A percentile compares a stretch with the other conserved stretches of the same genome.
phyloP scores from a whole-genome alignment of 2,888 invertebrate species.

The Lymantria monacha region DNA sequence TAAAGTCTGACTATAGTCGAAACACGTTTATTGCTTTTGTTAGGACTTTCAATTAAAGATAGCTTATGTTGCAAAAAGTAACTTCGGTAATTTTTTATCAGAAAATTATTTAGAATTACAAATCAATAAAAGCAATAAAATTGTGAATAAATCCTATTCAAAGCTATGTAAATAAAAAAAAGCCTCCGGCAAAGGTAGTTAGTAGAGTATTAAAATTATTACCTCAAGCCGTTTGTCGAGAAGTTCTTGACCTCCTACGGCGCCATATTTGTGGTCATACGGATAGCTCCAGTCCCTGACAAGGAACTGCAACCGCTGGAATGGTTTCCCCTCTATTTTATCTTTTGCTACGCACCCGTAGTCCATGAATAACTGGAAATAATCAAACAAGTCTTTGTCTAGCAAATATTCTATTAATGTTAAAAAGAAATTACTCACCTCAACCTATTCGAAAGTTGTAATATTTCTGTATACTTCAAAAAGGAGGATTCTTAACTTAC shows the following conservation, averaged over 20 bases:
- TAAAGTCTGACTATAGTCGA: too few relatives aligned
- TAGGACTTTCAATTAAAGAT: too few relatives aligned
- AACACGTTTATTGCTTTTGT: too few relatives aligned
- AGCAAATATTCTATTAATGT: neutral
- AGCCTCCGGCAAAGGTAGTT: too few relatives aligned
- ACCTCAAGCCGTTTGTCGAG: constrained; percentile 92
- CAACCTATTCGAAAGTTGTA: neutral
- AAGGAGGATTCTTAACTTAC: too few relatives aligned
- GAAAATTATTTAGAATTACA: too few relatives aligned
- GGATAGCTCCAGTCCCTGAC: constrained; percentile 99
- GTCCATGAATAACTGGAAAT: constrained; percentile 93
- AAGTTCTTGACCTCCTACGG: constrained; percentile 92
- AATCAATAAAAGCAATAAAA: too few relatives aligned
- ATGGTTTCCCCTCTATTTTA: constrained; percentile 93
- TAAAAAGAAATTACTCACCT: too few relatives aligned
- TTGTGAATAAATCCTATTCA: too few relatives aligned
- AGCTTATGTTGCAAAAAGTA: too few relatives aligned
- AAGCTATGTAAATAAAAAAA: too few relatives aligned
- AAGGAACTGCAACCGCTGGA: constrained; percentile 93
- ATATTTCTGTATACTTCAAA: neutral
- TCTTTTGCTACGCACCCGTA: constrained; percentile 97
- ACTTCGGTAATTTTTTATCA: too few relatives aligned
- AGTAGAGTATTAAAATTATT: neutral
- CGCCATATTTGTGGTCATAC: constrained; percentile 95
- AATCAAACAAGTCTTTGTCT: neutral